Evolutionary conservation across 1,140 invertebrate genomes (phyloP), one percentile per base, ranked within the genome.

Genomic region (Penaeus vannamei): DNA sequence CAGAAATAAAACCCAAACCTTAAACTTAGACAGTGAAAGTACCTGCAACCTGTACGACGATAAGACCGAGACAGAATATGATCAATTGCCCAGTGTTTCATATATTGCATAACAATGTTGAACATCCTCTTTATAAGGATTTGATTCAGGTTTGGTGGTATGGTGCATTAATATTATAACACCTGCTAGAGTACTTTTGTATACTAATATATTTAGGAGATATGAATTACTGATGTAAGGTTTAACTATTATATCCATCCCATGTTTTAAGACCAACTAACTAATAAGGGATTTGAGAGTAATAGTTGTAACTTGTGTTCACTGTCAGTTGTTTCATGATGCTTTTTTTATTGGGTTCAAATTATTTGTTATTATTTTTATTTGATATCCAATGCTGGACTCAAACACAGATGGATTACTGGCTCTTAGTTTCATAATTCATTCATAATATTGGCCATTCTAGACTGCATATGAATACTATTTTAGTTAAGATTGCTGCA

Each of bases 71-170:
- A 59, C 46, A 81, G 19, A 81, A 59, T 81, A 81, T 81, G 60
- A 59, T 26, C 60, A 81, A 46, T 81, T 81, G 79, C 79, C 79
- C 79, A 81, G 79, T 59, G 79, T 81, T 81, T 26, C 53, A 59
- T 76, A 76, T 32, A 76, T 32, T 32, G 72, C 42, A 36, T 76
- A 36, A 76, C 46, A 84, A 69, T 84, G 29, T 66, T 46, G 12
- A 53, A 84, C 69, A 84, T 64, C 83, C 69, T 84, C 62, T 64
- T 22, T 20, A 8, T 29, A 84, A 46, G 83, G 83, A 61, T 66
- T 46, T 84, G 36, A 66, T 84, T 84, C 62, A 66, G 83, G 83
- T 84, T 84, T 84, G 64, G 64, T 84, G 83, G 83, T 84, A 84
- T 84, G 83, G 61, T 84, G 83, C 62, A 84, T 69, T 84, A 53